Percentiles rank a stretch among this genome's conserved stretches.
These are phyloP conservation scores for Strigops habroptila DNA, from an alignment of 2,113 vertebrate species.

Conservation along the genomic window DNA sequence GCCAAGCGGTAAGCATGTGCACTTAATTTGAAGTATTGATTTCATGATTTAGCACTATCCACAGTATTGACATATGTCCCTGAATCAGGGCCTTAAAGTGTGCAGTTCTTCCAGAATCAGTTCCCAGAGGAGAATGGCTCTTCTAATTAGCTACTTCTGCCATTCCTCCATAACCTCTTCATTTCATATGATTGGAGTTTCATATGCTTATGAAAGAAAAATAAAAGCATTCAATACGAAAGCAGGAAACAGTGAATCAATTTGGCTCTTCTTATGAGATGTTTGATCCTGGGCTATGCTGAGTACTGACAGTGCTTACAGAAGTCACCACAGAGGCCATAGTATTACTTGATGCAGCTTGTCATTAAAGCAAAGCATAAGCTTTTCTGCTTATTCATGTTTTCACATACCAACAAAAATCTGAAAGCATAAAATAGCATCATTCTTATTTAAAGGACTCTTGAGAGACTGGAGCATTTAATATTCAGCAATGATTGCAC, in stretches of 20 bases:
- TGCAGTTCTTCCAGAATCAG: background rate
- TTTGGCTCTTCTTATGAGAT: background rate
- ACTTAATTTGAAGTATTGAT: slow-evolving; percentile 31
- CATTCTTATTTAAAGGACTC: background rate
- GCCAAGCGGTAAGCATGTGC: background rate
- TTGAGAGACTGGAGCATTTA: background rate
- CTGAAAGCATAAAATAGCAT: background rate
- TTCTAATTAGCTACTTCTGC: slow-evolving; percentile 35
- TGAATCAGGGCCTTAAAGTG: slow-evolving; percentile 1
- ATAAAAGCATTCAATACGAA: background rate
- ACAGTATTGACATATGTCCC: slow-evolving; percentile 22
- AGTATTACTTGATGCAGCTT: background rate
- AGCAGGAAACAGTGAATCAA: background rate
- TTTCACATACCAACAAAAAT: background rate
- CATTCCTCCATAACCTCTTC: slow-evolving; percentile 4
- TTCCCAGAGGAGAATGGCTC: background rate
- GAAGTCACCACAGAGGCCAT: background rate
- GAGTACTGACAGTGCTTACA: background rate
- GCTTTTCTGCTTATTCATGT: background rate
- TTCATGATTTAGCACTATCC: slow-evolving; percentile 43
- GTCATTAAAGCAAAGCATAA: background rate
- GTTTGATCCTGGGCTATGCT: background rate
- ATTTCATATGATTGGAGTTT: background rate
- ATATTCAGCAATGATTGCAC: background rate
- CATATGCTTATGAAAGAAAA: slow-evolving; percentile 14